Conservation (phyloP, 2,797 vertebrate genomes). For the Lophura swinhoii region DNA sequence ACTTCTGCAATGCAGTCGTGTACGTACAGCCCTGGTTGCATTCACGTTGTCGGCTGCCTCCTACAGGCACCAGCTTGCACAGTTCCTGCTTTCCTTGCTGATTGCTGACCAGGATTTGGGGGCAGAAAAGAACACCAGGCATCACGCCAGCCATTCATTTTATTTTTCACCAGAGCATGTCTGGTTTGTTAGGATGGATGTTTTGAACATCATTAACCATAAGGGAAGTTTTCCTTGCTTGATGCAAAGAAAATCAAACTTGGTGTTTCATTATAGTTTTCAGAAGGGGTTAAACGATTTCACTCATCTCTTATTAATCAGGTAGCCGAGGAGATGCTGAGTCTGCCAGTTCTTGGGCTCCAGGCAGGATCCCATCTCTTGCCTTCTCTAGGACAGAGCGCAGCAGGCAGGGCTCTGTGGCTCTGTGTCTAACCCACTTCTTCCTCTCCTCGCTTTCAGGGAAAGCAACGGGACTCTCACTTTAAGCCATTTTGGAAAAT, state of each 20-base stretch:
- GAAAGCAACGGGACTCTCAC: conserved; percentile 32
- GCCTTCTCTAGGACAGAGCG: background rate
- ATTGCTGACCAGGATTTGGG: background rate
- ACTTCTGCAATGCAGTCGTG: conserved; percentile 38
- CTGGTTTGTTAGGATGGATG: background rate
- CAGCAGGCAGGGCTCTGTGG: background rate
- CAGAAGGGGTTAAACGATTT: conserved; percentile 6
- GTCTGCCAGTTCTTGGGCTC: background rate
- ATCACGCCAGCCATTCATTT: background rate
- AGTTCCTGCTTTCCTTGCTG: background rate
- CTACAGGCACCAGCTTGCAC: background rate
- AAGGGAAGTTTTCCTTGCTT: background rate
- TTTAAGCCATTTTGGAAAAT: conserved; percentile 49
- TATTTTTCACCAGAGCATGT: background rate
- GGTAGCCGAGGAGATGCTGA: background rate
- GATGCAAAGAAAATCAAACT: background rate
- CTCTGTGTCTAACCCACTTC: background rate
- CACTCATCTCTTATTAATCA: background rate
- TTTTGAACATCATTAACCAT: background rate
- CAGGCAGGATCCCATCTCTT: background rate
- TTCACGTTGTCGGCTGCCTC: background rate
- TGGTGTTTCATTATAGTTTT: background rate
- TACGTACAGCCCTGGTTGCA: background rate
- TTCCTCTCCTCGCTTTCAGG: background rate
- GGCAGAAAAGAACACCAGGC: background rate